Base-by-base conservation (phyloP, 2,888 invertebrate genomes). In the Drosophila mulleri region DNA sequence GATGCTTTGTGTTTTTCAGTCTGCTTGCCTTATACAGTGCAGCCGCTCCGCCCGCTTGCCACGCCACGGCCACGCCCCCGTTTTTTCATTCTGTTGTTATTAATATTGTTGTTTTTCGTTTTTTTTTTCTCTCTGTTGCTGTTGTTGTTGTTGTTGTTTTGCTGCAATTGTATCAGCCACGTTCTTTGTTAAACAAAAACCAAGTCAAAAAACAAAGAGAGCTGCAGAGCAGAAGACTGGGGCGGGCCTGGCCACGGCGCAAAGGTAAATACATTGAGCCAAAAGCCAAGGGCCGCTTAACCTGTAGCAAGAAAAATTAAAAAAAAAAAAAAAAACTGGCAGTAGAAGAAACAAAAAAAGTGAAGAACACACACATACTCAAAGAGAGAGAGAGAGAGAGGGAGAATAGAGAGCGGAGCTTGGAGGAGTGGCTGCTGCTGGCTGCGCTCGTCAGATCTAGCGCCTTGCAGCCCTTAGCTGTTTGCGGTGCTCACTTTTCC, bases 211-310 rank as follows among this genome's bases (percentile, higher is more conserved):
- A 57, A 81, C 37, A 53, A 37, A 52, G 35, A 16, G 16, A 37
- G 11, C 74, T 29, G 26, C 47, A 83, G 78, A 59, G 32, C 20
- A 35, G 14, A 2, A 9, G 9, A 6, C 4, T 14, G 48, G 42
- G 44, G 39, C 52, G 48, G 37, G 53, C 53, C 39, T 35, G 54
- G 35, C 42, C 56, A 29, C 26, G 63, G 26, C 56, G 59, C 75
- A 73, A 69, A 82, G 80, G 87, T 87, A 84, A 83, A 87, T 75
- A 83, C 71, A 79, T 84, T 72, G 75, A 82, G 77, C 83, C 85
- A 82, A 82, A 87, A 75, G 77, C 84, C 80, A 84, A 84, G 75
- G 72, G 69, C 69, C 75, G 82, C 75, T 78, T 67, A 85, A 68
- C 73, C 65, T 67, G 54, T 53, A 69, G 62, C 72, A 79, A 69